Percentiles rank a stretch among this genome's conserved stretches.
phyloP scores from a whole-genome alignment of 2,888 invertebrate genomes.

The Pterobdella sp. region DNA sequence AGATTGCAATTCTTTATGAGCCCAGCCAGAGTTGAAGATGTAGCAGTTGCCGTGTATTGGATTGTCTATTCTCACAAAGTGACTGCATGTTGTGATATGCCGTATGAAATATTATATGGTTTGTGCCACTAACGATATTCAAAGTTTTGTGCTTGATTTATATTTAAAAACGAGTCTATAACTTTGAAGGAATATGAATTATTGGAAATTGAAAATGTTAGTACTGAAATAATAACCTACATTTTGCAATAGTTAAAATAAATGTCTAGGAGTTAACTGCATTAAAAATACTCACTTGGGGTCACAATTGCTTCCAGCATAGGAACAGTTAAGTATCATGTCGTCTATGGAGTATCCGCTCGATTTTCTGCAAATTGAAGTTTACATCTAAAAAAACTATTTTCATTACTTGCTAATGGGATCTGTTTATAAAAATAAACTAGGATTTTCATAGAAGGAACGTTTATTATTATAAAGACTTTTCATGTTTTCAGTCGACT shows the following conservation, averaged over 20 bases:
- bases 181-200: neutral
- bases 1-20: slow-evolving; percentile 21
- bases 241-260: too few relatives aligned
- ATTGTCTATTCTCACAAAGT: slow-evolving; percentile 31
- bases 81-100: slow-evolving; percentile 21
- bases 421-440: neutral
- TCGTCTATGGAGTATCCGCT: slow-evolving; percentile 31
- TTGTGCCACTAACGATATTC: neutral
- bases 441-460: neutral
- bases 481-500: neutral
- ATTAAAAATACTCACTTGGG: slow-evolving; percentile 24
- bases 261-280: too few relatives aligned
- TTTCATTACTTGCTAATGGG: neutral
- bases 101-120: too few relatives aligned
- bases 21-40: slow-evolving; percentile 36
- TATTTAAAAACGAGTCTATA: neutral
- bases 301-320: slow-evolving; percentile 34
- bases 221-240: too few relatives aligned
- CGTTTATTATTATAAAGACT: neutral
- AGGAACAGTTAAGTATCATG: slow-evolving; percentile 35
- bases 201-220: too few relatives aligned
- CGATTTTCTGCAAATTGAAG: neutral
- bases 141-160: neutral
- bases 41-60: slow-evolving; percentile 36
- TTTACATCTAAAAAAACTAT: neutral